These are phyloP conservation scores for Lepidurus apus DNA, from an alignment of 1,140 invertebrate genomes.

Conservation along the genomic window DNA sequence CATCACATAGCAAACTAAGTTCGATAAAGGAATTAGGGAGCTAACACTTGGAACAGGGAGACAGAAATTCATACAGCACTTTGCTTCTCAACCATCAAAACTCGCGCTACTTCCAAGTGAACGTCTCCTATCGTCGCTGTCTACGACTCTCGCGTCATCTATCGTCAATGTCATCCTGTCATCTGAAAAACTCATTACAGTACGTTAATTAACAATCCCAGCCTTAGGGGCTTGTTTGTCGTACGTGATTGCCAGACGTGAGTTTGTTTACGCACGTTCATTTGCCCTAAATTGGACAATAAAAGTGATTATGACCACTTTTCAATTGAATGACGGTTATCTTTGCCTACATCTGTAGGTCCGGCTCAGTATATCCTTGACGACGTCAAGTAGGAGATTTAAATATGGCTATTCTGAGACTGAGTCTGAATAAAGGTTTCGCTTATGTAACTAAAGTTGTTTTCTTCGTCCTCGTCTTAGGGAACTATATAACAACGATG, in stretches of 20 bases:
- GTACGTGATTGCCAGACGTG: slow-evolving; percentile 17
- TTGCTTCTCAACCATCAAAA: too few relatives aligned
- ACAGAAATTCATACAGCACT: too few relatives aligned
- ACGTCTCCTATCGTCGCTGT: too few relatives aligned
- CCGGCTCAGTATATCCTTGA: not conserved
- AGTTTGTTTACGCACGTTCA: not conserved
- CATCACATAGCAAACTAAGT: too few relatives aligned
- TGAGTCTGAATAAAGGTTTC: not conserved
- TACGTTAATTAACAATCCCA: not conserved
- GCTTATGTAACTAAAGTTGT: not conserved
- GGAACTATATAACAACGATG: not conserved
- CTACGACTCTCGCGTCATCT: too few relatives aligned
- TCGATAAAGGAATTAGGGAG: too few relatives aligned
- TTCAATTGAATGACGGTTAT: not conserved
- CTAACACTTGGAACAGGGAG: too few relatives aligned
- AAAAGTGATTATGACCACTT: not conserved
- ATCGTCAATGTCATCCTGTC: too few relatives aligned
- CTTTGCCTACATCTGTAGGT: not conserved
- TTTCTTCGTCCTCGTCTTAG: not conserved
- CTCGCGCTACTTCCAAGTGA: too few relatives aligned
- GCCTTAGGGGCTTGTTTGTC: not conserved
- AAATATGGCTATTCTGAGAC: not conserved
- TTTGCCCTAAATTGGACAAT: not conserved
- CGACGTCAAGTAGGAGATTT: slow-evolving; percentile 8
- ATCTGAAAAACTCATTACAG: too few relatives aligned